Percentiles rank a stretch among this genome's conserved stretches.
Conservation (phyloP, 2,797 vertebrate genomes). For the Cetoscarus ocellatus region DNA sequence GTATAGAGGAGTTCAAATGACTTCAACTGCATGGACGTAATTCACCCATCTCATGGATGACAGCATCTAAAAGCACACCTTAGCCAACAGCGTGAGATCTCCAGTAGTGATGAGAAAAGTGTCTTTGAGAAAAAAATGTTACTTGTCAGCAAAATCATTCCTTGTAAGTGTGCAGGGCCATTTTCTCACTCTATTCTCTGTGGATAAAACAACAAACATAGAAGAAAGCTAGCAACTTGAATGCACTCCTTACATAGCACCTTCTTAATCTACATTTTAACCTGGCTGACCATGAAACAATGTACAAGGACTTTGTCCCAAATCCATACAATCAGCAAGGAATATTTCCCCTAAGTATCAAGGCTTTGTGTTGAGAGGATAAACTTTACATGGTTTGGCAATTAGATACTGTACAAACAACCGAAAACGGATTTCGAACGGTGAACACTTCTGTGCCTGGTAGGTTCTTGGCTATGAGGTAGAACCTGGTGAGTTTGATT, state of each 20-base stretch:
- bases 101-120: conserved; percentile 72
- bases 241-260: conserved; percentile 77
- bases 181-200: conserved; percentile 60
- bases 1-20: conserved; percentile 64
- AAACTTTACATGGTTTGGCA: conserved; percentile 80
- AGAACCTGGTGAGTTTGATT: conserved; percentile 85
- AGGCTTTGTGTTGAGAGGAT: conserved; percentile 82
- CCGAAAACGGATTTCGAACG: conserved; percentile 66
- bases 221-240: conserved; percentile 67
- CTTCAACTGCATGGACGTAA: conserved; percentile 63
- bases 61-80: conserved; percentile 54
- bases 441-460: conserved; percentile 78
- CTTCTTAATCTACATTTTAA: conserved; percentile 73
- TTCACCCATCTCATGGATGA: conserved; percentile 62
- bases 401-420: conserved; percentile 77
- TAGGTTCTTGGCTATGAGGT: conserved; percentile 90
- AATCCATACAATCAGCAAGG: conserved; percentile 82
- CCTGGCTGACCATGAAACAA: conserved; percentile 75
- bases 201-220: conserved; percentile 58
- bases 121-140: conserved; percentile 50
- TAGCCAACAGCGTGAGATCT: conserved; percentile 60
- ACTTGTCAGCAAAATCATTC: conserved; percentile 54
- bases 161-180: conserved; percentile 58
- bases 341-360: conserved; percentile 82
- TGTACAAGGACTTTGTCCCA: conserved; percentile 68